Evolutionary conservation across 2,113 vertebrate species (phyloP).

Genomic region (Scophthalmus maximus): DNA sequence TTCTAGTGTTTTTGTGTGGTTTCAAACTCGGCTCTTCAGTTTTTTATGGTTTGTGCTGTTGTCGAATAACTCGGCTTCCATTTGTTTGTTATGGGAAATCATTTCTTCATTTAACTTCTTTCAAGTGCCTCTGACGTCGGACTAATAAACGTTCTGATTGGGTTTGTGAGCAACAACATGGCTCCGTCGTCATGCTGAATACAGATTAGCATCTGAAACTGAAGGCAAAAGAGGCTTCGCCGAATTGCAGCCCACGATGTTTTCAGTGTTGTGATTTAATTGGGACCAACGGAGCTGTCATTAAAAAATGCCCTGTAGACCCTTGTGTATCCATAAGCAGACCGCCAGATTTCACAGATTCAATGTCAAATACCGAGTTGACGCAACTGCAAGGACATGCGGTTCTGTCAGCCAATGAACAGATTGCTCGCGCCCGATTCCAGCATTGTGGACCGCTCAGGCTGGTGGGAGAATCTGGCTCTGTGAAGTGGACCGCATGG

Average conservation of each 20-base stretch:
- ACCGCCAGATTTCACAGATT: conserved; percentile 38
- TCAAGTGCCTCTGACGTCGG: not conserved
- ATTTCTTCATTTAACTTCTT: conserved; percentile 2
- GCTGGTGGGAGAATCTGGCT: conserved; percentile 66
- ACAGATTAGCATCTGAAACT: conserved; percentile 7
- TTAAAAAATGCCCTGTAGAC: conserved; percentile 30
- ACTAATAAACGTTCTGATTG: not conserved
- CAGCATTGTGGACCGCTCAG: conserved; percentile 57
- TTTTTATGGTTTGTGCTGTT: too few species aligned
- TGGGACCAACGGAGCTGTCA: conserved; percentile 21
- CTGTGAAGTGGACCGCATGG: conserved; percentile 41
- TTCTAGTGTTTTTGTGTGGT: not conserved
- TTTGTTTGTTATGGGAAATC: not conserved
- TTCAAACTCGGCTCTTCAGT: too few species aligned
- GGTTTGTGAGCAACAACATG: not conserved
- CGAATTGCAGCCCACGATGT: not conserved
- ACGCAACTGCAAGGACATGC: conserved; percentile 18
- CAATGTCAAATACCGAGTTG: conserved; percentile 42
- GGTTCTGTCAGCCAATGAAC: conserved; percentile 46
- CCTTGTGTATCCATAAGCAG: conserved; percentile 7
- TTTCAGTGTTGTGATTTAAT: conserved; percentile 19
- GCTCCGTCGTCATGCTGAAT: not conserved
- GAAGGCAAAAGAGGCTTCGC: not conserved
- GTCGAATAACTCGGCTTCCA: not conserved
- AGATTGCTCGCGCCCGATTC: conserved; percentile 59